Evolutionary conservation across 2,797 vertebrate genomes (phyloP), one percentile per base, ranked within the genome.

Genomic region (Anniella stebbinsi): DNA sequence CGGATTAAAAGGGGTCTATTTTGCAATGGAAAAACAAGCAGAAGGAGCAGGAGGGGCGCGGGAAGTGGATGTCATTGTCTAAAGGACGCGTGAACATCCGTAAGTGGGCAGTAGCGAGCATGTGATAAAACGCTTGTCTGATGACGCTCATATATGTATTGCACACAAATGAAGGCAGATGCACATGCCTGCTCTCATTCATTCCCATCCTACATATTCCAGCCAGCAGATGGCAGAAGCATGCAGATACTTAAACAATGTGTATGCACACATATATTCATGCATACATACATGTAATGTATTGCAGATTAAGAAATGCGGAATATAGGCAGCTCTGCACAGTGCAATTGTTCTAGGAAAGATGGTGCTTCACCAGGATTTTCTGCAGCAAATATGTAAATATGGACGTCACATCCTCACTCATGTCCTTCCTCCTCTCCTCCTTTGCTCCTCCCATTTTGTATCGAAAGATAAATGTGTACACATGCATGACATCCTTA

Each of bases 161-260:
- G 88, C 76, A 84, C 0, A 0, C 78, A 82, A 90, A 0, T 0
- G 66, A 92, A 92, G 78, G 91, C 89, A 89, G 23, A 15, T 36
- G 11, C 41, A 66, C 41, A 36, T 57, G 38, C 51, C 63, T 15
- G 0, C 21, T 57, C 72, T 87, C 60, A 67, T 81, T 75, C 45
- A 63, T 11, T 25, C 69, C 51, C 57, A 73, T 87, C 45, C 45
- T 57, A 83, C 60, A 67, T 28, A 87, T 54, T 51, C 41, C 72
- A 83, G 38, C 85, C 89, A 87, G 70, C 80, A 90, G 85, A 63
- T 88, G 85, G 60, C 83, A 75, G 84, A n/a, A 33, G 76, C 60
- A 87, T 75, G 57, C 78, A 87, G 70, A 57, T 28, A 69, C 30
- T 41, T 76, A 67, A 84, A 7, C 33, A 57, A 77, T 88, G 48